These are phyloP conservation scores for Benthochromis sp. DNA, from an alignment of 2,113 vertebrate species.

Conservation along the genomic window DNA sequence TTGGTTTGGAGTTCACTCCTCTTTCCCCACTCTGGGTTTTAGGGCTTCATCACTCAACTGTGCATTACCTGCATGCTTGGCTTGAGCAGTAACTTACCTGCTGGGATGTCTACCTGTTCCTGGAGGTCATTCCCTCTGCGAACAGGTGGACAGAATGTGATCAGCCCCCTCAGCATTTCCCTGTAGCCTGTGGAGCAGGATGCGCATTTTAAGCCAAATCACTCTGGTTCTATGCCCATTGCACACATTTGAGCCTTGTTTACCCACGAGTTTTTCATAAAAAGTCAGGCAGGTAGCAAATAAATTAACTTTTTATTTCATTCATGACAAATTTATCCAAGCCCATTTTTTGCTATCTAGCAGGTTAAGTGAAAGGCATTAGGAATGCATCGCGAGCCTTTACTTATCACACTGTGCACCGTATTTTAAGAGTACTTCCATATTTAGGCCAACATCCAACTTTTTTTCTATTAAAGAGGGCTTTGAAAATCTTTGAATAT, in stretches of 20 bases:
- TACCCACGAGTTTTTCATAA: neutral
- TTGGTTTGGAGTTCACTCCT: neutral
- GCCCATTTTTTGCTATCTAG: neutral
- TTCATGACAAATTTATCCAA: neutral
- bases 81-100: neutral
- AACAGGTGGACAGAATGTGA: conserved; percentile 56
- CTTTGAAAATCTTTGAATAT: conserved; percentile 30
- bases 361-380: neutral
- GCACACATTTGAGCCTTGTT: neutral
- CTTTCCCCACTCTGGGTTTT: neutral
- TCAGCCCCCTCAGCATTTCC: conserved; percentile 48
- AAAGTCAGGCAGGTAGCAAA: neutral
- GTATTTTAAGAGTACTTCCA: neutral
- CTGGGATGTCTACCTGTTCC: conserved; percentile 41
- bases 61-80: conserved; percentile 1
- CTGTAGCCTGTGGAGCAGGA: conserved; percentile 30
- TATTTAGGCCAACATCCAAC: neutral
- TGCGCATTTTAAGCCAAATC: conserved; percentile 35
- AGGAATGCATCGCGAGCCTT: neutral
- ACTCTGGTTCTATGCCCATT: conserved; percentile 44
- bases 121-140: conserved; percentile 53
- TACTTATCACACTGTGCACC: neutral
- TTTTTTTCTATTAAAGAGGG: neutral
- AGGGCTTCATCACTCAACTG: neutral
- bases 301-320: neutral